A percentile compares a stretch with the other conserved stretches of the same genome.
phyloP scores from a whole-genome alignment of 2,888 invertebrate species.

The Steinernema scapterisci region DNA sequence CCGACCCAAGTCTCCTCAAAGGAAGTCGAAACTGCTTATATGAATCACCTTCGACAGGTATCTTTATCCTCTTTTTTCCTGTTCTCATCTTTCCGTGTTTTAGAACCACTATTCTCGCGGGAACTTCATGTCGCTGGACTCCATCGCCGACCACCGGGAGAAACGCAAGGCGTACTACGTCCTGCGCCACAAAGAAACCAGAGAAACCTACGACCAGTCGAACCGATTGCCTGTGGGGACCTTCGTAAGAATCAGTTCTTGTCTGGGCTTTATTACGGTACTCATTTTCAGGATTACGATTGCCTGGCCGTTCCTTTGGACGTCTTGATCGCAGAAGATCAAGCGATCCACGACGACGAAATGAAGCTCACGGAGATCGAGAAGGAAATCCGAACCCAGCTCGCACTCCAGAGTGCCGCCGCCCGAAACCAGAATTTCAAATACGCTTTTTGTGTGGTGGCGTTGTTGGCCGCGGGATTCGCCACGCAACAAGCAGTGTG shows the following conservation, averaged over 20 bases:
- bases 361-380: not conserved
- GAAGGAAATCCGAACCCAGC: not conserved
- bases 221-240: not conserved
- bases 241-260: not conserved
- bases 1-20: not conserved
- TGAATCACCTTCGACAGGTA: not conserved
- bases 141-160: not conserved
- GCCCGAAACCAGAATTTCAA: not conserved
- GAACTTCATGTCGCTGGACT: not conserved
- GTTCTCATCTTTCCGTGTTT: not conserved
- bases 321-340: not conserved
- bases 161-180: conserved; percentile 19
- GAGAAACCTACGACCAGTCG: conserved; percentile 5
- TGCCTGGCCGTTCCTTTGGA: not conserved
- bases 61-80: no score
- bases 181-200: not conserved
- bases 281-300: not conserved
- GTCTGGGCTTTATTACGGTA: not conserved
- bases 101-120: conserved; percentile 23
- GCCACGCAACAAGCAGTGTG: not conserved
- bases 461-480: not conserved
- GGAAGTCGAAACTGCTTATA: not conserved
- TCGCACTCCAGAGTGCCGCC: not conserved
- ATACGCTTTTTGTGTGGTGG: not conserved
- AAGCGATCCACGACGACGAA: not conserved